Base-by-base conservation (phyloP, 2,888 invertebrate species). In the Tethea ocularis region DNA sequence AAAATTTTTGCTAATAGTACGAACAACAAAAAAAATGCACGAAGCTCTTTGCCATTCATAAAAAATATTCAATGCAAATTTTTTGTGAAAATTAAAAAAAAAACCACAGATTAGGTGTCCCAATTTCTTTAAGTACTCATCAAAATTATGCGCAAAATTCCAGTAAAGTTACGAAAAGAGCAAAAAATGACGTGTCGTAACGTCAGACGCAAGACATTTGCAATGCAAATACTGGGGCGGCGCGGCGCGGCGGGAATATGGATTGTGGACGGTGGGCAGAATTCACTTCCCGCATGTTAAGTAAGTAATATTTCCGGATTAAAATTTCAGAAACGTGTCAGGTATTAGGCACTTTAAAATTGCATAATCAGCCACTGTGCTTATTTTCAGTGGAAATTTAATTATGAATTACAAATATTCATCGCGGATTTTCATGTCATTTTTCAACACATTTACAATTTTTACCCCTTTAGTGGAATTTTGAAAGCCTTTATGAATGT, bases 141-240 rank as follows among this genome's bases (percentile, higher is more conserved):
- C 29, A 55, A 58, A 62, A 63, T 57, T 52, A 46, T 41, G 36
- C 17, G 58, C 52, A 58, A 60, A 52, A 52, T 52, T 55, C 46
- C 51, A 53, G 57, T 33, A n/a, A 26, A 46, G 61, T 61, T 63
- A 69, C 62, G 68, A 24, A 56, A 62, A 62, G 65, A 63, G 67
- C 72, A 71, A 75, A 76, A 76, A 65, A 66, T 56, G 60, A 64
- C 54, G 57, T 54, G 57, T 59, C 65, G 66, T 63, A 62, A 66
- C 68, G 71, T 67, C 61, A 61, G 71, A 67, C 71, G 63, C 64
- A 63, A 69, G 68, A 73, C 78, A 88, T 89, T 89, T 88, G 85
- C 82, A 86, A 80, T 88, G 87, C 86, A 84, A 88, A 88, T 89
- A 68, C 63, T 53, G 71, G 70, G 74, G 77, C 73, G 82, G 74